phyloP scores from a whole-genome alignment of 2,113 vertebrate species.

The Microtus richardsoni region DNA sequence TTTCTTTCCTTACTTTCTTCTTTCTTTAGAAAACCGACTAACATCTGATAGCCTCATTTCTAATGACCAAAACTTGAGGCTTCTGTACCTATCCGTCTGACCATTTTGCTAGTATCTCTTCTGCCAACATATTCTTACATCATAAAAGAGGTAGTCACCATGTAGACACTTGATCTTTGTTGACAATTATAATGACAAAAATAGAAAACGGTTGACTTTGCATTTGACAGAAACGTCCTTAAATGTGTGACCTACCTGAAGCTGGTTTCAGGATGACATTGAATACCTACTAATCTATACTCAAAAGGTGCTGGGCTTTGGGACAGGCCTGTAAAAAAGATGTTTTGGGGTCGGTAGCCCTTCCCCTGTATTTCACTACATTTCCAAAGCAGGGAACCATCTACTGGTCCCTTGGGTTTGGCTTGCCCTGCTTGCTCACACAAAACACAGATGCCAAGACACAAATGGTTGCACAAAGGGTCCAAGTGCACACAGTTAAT shows the following conservation, averaged over 20 bases:
- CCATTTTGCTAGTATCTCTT: background rate
- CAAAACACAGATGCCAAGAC: slow-evolving; percentile 59
- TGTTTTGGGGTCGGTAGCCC: background rate
- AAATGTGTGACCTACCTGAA: background rate
- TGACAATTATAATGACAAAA: background rate
- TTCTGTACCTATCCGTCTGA: background rate
- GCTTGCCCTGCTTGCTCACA: background rate
- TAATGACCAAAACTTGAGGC: background rate
- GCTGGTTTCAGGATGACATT: background rate
- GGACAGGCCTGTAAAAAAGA: background rate
- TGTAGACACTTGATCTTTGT: background rate
- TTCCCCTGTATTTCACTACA: background rate
- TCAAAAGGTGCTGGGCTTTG: background rate
- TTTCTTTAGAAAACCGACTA: background rate
- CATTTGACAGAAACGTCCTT: background rate
- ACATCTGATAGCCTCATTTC: background rate
- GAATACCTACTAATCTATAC: background rate
- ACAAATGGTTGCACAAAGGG: background rate
- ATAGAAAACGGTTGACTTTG: background rate
- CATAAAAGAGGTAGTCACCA: background rate
- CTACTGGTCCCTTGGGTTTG: background rate
- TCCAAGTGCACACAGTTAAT: background rate
- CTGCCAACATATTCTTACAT: background rate
- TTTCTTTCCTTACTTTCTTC: background rate
- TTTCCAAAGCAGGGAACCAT: background rate